Percentiles rank a stretch among this genome's conserved stretches.
These are phyloP conservation scores for Reticulitermes lucifugus DNA, from an alignment of 2,888 invertebrate genomes.

Conservation along the genomic window DNA sequence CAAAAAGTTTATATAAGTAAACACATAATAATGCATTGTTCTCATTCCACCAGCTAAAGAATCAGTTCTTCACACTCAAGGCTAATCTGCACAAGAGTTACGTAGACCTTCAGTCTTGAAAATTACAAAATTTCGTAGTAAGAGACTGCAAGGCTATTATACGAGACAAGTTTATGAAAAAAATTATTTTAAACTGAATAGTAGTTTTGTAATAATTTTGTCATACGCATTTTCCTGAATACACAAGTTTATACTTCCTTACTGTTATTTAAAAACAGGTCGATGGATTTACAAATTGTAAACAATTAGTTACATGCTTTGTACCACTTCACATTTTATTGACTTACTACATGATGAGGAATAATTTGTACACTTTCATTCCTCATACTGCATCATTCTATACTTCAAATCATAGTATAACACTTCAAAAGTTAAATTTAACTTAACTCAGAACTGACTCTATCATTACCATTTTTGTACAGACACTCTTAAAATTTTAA, in stretches of 20 bases:
- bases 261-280: slow-evolving; percentile 14
- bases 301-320: slow-evolving; percentile 5
- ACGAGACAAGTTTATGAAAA: not conserved
- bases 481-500: not conserved
- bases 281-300: not conserved
- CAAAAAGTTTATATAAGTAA: not conserved
- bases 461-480: not conserved
- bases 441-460: not conserved
- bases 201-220: not conserved
- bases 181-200: not conserved
- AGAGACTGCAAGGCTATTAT: not conserved
- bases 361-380: slow-evolving; percentile 1
- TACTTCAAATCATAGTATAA: not conserved
- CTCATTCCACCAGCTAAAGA: not conserved
- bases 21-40: not conserved
- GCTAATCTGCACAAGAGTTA: not conserved
- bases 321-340: not conserved
- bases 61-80: not conserved
- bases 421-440: not conserved
- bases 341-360: not conserved
- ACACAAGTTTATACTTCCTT: not conserved
- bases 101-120: not conserved
- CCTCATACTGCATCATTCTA: not conserved
- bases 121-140: not conserved
- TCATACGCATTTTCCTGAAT: slow-evolving; percentile 5